A percentile compares a stretch with the other conserved stretches of the same genome.
phyloP scores from a whole-genome alignment of 2,888 invertebrate species.

The Ethmia dodecea region DNA sequence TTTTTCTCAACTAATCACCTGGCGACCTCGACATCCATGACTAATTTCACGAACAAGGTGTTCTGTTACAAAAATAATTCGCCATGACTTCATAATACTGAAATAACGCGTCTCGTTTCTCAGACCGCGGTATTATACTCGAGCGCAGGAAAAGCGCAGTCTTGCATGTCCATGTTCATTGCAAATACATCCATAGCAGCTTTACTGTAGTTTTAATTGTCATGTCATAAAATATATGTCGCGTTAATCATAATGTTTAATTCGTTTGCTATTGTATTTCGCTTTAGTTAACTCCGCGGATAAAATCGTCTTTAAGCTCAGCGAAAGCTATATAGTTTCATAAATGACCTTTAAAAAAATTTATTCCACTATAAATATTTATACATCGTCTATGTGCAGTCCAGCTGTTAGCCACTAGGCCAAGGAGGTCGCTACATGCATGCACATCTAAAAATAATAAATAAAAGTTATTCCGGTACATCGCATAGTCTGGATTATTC shows the following conservation, averaged over 20 bases:
- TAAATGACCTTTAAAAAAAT: too few relatives aligned
- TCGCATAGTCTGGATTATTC: conserved; percentile 39
- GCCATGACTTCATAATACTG: conserved; percentile 63
- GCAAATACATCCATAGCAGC: not conserved
- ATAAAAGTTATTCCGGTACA: conserved; percentile 41
- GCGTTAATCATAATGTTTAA: too few relatives aligned
- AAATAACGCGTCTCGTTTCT: conserved; percentile 54
- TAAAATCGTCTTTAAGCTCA: too few relatives aligned
- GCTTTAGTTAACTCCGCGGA: too few relatives aligned
- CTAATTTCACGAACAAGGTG: conserved; percentile 60
- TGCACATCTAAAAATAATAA: conserved; percentile 27
- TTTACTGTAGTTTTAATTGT: too few relatives aligned
- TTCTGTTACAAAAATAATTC: conserved; percentile 64
- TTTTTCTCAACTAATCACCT: conserved; percentile 51
- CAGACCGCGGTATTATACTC: conserved; percentile 20
- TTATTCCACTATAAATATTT: too few relatives aligned
- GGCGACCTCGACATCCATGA: conserved; percentile 54
- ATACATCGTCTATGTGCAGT: too few relatives aligned
- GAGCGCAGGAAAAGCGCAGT: conserved; percentile 5
- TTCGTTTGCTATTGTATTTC: too few relatives aligned
- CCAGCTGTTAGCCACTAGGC: too few relatives aligned
- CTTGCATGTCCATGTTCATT: too few relatives aligned
- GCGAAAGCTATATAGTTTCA: too few relatives aligned
- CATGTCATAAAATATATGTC: too few relatives aligned
- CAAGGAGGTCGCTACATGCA: conserved; percentile 1